Percentiles rank a stretch among this genome's conserved stretches.
phyloP scores from a whole-genome alignment of 2,113 vertebrate genomes.

The Antigone vipio region DNA sequence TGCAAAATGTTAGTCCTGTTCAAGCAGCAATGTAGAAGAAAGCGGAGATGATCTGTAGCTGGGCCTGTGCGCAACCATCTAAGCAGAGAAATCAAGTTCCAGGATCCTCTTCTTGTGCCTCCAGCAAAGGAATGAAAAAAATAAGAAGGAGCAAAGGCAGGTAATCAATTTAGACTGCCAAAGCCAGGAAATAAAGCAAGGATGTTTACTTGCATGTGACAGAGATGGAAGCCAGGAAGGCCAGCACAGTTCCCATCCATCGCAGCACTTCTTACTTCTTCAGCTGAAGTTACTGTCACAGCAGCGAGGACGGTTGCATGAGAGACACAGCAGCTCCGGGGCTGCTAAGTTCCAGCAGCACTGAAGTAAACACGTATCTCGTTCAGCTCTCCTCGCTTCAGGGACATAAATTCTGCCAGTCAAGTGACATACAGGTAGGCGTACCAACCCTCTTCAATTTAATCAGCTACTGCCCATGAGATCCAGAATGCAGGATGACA shows the following conservation, averaged over 20 bases:
- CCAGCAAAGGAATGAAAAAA: background rate
- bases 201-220: background rate
- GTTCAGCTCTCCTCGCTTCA: background rate
- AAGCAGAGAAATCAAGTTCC: background rate
- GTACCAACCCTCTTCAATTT: background rate
- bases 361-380: background rate
- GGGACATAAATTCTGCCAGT: background rate
- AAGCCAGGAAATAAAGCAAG: background rate
- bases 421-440: background rate
- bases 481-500: background rate
- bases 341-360: background rate
- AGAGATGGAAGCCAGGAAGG: background rate
- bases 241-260: background rate
- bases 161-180: background rate
- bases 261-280: background rate
- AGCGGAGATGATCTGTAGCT: background rate
- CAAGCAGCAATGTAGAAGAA: background rate
- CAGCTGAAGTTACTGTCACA: background rate
- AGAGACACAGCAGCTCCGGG: background rate
- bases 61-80: background rate
- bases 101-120: background rate
- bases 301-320: background rate
- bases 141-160: background rate
- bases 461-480: background rate
- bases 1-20: background rate